Evolutionary conservation across 2,113 vertebrate species (phyloP), one percentile per base, ranked within the genome.

Genomic region (Trematocara stigmaticum): DNA sequence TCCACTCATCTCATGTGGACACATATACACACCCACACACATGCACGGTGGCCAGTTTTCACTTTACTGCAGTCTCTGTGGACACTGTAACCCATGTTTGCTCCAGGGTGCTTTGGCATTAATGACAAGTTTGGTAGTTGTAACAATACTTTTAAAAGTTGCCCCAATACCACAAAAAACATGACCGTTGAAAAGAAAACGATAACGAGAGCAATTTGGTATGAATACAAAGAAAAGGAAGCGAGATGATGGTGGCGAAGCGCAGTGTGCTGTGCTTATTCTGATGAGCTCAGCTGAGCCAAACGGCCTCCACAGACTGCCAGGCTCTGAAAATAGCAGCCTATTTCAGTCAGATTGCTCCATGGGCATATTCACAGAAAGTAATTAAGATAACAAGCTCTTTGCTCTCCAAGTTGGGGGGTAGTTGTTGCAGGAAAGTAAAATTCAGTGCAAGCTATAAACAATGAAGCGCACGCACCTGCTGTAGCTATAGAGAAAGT

Each of bases 311-410:
- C 84, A 26, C 85, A 82, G 87, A 74, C 86, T 83, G 87, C 78
- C 91, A 89, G 83, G 42, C 81, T 90, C 92, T 82, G 89, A 87
- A 93, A 94, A 94, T 94, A 95, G 93, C 86, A 76, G 35, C 55
- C 80, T 85, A 88, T 89, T 85, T 91, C 83, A 53, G 82, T 89
- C 82, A 74, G 89, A 92, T 90, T 87, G 85, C 93, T 92, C 90
- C 40, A 47, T 23, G 84, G 89, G 90, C 83, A 57, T 51, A 90
- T 93, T 91, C 84, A 87, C 88, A 86, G 84, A 92, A 93, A 92
- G 92, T 91, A 91, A 93, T 94, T 94, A 92, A 93, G 94, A 94
- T 94, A 93, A 93, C 92, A 87, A 89, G 88, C 91, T 87, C 84
- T 88, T 88, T 78, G 86, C 88, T 84, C 86, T 88, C 80, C 89